Evolutionary conservation across 2,888 invertebrate species (phyloP), one percentile per base, ranked within the genome.

Genomic region (Euspilapteryx auroguttella): DNA sequence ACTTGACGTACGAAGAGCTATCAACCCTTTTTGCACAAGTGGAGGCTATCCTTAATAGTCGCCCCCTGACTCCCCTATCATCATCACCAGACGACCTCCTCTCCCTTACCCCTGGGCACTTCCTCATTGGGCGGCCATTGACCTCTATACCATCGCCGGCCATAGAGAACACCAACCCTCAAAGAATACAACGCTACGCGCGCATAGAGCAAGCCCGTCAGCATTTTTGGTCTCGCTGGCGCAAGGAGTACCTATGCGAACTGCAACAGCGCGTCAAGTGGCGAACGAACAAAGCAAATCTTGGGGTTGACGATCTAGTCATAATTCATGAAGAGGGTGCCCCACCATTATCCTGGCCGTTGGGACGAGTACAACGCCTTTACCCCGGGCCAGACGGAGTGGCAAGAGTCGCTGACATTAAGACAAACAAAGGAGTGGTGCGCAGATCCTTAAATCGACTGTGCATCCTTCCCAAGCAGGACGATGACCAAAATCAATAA

Each of bases 311-410:
- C 7, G 12, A 29, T 3, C 13, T 34, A 15, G 34, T 32, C n/a
- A 8, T 34, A 9, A 27, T 34, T n/a, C 28, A 17, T 11, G 32
- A 34, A 20, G 8, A n/a, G n/a, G 27, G 21, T 14, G 32, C 23
- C n/a, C 32, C 34, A 7, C 34, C 32, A 3, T 30, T 34, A 2
- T 14, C 30, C 15, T 32, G 32, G 32, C 27, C 27, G 12, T 12
- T 34, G 22, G 34, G 32, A 2, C 21, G 34, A 21, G 30, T 34
- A 10, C 24, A 25, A n/a, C 15, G 21, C 3, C 14, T 34, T 12
- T 26, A 32, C 13, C 24, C 26, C 2, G 34, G 34, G 12, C 7
- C 24, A 8, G 32, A 34, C 9, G 28, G 30, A 7, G 25, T 17
- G 13, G 20, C 12, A 15, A 22, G 32, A 8, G 32, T 34, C 7